Base-by-base conservation (phyloP, 92 coral and sea anemone genomes). In the Porites rus region DNA sequence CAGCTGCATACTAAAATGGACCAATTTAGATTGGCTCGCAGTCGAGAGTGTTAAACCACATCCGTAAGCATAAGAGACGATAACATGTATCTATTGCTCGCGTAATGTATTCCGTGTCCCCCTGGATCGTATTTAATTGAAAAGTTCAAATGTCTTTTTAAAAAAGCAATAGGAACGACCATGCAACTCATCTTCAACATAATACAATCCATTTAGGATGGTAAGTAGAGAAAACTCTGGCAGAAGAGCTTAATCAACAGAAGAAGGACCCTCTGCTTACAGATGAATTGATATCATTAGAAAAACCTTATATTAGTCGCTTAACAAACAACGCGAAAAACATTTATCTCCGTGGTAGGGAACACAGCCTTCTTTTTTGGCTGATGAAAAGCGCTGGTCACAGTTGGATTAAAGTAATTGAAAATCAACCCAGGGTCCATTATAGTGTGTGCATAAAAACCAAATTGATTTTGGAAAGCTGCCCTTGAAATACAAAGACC, bases 1-100 rank as follows among this genome's bases (percentile, higher is more conserved):
- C 86, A 81, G 86, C 69, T 81, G 77, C 86, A 14, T 70, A n/a
- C 77, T 59, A 25, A 81, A 81, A 69, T 31, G 65, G 58, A 24
- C 43, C 86, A 69, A 81, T 69, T 70, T 79, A 67, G 74, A 65
- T 79, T 65, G 64, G 74, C 65, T 50, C 73, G 11, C 76, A 56
- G 75, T 69, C 51, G 68, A 72, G 61, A 60, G 76, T 81, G 86
- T 71, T 59, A 67, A 80, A 80, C 76, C 84, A 38, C 84, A 65
- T 79, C 74, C 65, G 84, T 74, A 75, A 75, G 79, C 14, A 61
- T 52, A 75, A 53, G 56, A 24, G 64, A 22, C 58, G 12, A 66
- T 66, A 66, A 66, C 71, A 65, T 65, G 9, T 51, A 79, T 51
- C 74, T 21, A 50, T 52, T 51, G 66, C 85, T 54, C 65, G 69